Conservation (phyloP, 2,113 vertebrate species). For the Globicephala melas region DNA sequence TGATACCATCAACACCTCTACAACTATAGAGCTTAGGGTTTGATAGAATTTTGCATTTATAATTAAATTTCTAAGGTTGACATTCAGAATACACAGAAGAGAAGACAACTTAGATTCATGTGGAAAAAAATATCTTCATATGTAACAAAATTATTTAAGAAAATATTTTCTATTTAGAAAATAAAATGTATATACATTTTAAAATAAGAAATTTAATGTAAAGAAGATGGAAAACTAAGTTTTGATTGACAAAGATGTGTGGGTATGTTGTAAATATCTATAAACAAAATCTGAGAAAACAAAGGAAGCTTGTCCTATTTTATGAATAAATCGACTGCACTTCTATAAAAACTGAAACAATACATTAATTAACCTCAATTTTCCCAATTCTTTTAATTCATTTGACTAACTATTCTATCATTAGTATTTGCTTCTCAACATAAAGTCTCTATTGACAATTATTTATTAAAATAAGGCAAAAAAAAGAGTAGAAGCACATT, state of each 20-base stretch:
- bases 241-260: background rate
- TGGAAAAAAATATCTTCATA: background rate
- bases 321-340: background rate
- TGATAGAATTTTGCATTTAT: background rate
- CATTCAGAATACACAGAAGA: background rate
- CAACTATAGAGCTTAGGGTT: background rate
- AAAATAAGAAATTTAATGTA: background rate
- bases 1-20: background rate
- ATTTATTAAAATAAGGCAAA: conserved; percentile 3
- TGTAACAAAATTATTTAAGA: background rate
- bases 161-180: conserved; percentile 2
- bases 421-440: background rate
- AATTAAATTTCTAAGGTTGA: background rate
- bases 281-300: conserved; percentile 20
- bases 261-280: background rate
- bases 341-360: background rate
- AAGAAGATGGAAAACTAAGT: background rate
- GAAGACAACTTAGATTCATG: background rate
- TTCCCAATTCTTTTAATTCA: background rate
- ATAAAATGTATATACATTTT: background rate
- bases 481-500: background rate
- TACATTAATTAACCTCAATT: background rate
- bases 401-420: conserved; percentile 42
- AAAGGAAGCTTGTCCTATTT: background rate
- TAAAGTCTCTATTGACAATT: conserved; percentile 44